Conservation (phyloP, 1,140 invertebrate genomes). For the Pseudomyrmex concolor region DNA sequence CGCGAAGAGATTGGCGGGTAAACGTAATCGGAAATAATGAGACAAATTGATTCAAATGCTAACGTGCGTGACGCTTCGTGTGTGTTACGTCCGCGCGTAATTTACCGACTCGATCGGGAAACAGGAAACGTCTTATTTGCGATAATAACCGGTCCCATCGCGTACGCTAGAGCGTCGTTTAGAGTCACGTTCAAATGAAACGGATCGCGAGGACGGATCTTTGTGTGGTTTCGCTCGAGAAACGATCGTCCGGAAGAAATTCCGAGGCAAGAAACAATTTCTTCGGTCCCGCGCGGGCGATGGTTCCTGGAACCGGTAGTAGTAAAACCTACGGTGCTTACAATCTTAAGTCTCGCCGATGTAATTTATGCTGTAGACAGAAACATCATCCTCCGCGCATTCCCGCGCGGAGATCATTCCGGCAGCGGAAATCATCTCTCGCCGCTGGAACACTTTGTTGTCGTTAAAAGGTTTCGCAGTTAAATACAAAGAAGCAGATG, state of each 20-base stretch:
- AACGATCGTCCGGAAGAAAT: constrained; percentile 2
- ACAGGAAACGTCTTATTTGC: constrained; percentile 63
- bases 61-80: constrained; percentile 17
- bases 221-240: background rate
- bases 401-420: constrained; percentile 2
- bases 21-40: constrained; percentile 32
- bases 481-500: constrained; percentile 80
- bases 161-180: background rate
- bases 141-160: constrained; percentile 15
- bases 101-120: constrained; percentile 31
- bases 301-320: constrained; percentile 66
- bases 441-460: constrained; percentile 79
- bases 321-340: constrained; percentile 52
- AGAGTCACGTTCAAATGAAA: constrained; percentile 7
- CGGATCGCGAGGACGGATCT: constrained; percentile 19
- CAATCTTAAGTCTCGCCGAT: constrained; percentile 19
- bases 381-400: constrained; percentile 11
- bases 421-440: constrained; percentile 41
- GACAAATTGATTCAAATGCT: constrained; percentile 38
- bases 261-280: constrained; percentile 45
- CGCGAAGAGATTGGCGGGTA: background rate
- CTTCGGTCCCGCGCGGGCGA: constrained; percentile 45
- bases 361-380: constrained; percentile 73
- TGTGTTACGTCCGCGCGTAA: constrained; percentile 14
- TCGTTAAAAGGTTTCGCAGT: constrained; percentile 81